Base-by-base conservation (phyloP, 2,113 vertebrate genomes). In the Pomatostomus ruficeps region DNA sequence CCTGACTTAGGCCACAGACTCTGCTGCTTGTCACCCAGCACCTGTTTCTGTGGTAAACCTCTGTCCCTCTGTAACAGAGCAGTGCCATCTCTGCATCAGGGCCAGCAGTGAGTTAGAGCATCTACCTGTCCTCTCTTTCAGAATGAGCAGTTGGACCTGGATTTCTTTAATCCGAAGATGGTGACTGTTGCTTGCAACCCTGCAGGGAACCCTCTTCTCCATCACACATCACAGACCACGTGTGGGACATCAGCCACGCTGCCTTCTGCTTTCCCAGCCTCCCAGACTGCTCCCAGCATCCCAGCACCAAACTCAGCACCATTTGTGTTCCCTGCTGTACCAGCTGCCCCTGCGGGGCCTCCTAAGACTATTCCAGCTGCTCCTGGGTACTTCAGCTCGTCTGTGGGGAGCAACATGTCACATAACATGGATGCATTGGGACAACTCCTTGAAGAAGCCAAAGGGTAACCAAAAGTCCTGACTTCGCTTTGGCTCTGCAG, bases 371-470 rank as follows among this genome's bases (percentile, higher is more conserved):
- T 96, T 85, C 62, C 97, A 57, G 42, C 86, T 43, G 88, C 72
- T 75, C 74, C 97, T 10, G 96, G 91, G 5, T 91, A 74, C 91
- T 92, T 95, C 38, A 80, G 65, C 68, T 95, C 97, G 0, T 43
- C 96, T 24, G 14, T 89, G 78, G 96, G 97, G 22, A 92, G 81
- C 52, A 97, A 36, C 57, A 25, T 85, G 33, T 42, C 95, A 18
- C 91, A 95, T 36, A 97, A 96, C 67, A 95, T 98, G 79, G 98
- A 98, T 76, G 81, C 96, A 22, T 24, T 98, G 12, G 97, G 96
- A 54, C 98, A 98, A 62, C 96, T 98, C 79, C 96, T 98, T 24
- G 98, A 98, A 67, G 98, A 98, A 68, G 91, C 95, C 90, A 98
- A 96, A 98, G 97, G 93, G 98, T 98, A 97, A 97, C 55, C 96